Evolutionary conservation across 2,888 invertebrate species (phyloP).

Genomic region (Enoplolaimus lenunculus): DNA sequence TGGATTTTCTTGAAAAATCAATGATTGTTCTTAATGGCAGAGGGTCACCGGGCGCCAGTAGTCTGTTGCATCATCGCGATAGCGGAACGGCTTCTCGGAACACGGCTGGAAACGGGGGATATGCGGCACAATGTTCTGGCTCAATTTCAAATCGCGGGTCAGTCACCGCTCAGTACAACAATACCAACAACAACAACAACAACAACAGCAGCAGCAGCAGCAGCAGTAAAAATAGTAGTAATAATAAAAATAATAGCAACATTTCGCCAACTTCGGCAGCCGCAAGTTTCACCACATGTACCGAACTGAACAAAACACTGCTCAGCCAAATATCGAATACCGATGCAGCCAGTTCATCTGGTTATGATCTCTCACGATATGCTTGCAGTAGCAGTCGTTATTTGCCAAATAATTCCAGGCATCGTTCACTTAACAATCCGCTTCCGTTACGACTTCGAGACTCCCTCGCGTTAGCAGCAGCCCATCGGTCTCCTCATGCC

Average conservation of each 20-base stretch:
- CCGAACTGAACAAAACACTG: too few species aligned
- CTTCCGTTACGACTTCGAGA: background rate
- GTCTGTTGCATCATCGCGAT: background rate
- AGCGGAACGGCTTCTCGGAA: too few species aligned
- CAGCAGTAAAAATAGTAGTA: too few species aligned
- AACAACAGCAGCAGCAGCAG: too few species aligned
- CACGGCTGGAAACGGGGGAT: too few species aligned
- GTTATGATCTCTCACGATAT: background rate
- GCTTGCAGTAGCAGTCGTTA: background rate
- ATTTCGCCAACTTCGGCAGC: too few species aligned
- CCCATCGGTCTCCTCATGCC: background rate
- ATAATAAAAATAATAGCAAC: too few species aligned
- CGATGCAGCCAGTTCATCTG: background rate
- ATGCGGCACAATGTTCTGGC: too few species aligned
- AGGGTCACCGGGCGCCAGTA: background rate
- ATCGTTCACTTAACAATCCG: background rate
- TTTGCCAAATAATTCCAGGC: background rate
- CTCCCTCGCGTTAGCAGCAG: background rate
- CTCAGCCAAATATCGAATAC: too few species aligned
- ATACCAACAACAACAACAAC: background rate
- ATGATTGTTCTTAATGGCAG: conserved; percentile 23
- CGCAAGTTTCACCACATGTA: too few species aligned
- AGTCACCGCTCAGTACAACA: background rate
- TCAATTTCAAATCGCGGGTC: too few species aligned
- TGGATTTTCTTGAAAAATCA: conserved; percentile 33